Base-by-base conservation (phyloP, 2,113 vertebrate species). In the Hemiprocne comata region DNA sequence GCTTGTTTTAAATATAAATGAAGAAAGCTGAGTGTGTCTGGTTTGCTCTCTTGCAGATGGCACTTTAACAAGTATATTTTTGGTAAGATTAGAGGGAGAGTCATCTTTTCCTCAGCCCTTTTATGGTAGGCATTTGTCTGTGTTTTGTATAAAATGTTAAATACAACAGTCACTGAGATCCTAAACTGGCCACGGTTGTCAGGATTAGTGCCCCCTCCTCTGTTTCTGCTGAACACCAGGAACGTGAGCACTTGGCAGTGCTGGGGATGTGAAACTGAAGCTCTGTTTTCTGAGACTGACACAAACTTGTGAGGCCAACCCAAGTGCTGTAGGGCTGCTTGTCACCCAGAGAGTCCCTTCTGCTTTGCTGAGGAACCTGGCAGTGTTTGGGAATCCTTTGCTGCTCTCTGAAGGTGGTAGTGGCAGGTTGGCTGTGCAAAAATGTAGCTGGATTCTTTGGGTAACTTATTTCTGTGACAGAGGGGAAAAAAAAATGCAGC, bases 41-140 rank as follows among this genome's bases (percentile, higher is more conserved):
- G 44, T 93, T 94, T 85, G 34, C 92, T 93, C 73, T 82, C 85
- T 95, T 94, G 83, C 86, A 93, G 95, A 95, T 96, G 86, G 96
- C 92, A 97, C 96, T 97, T 97, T 96, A 96, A 93, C 85, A 48
- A 96, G 85, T 87, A 92, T 90, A 92, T 95, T 94, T 96, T 96
- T 94, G 73, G 78, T 86, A 75, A 92, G 90, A 94, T 88, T 93
- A 87, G 90, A 83, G 89, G 66, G 62, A 79, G 82, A 96, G 70
- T 90, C 73, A 90, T 86, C 94, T 95, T 91, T 93, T 79, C 80
- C 90, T 93, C 92, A 29, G 72, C 77, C 93, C 86, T 93, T 78
- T 83, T 84, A 81, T 70, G 88, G 85, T 90, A 89, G 94, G 70
- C 31, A 9, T 92, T 96, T 93, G 82, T 91, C 87, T 17, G 14